phyloP scores from a whole-genome alignment of 2,797 vertebrate genomes.

The Borostomias antarcticus region DNA sequence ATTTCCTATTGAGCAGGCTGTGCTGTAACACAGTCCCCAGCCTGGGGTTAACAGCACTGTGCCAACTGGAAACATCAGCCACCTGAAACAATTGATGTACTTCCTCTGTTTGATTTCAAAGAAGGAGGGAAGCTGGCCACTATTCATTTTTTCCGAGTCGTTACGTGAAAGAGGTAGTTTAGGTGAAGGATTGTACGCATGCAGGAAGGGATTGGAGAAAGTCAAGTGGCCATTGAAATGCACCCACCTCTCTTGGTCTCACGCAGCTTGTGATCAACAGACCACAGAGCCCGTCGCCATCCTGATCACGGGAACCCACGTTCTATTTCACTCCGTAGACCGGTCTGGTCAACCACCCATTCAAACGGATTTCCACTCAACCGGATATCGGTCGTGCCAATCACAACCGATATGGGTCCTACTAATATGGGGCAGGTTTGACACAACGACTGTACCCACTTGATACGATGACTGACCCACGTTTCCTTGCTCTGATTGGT shows the following conservation, averaged over 20 bases:
- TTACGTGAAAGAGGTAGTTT: not conserved
- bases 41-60: not conserved
- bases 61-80: slow-evolving; percentile 27
- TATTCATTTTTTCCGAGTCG: slow-evolving; percentile 24
- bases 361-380: too few relatives aligned
- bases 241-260: slow-evolving; percentile 26
- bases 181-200: slow-evolving; percentile 4
- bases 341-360: too few relatives aligned
- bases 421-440: too few relatives aligned
- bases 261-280: slow-evolving; percentile 4
- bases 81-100: slow-evolving; percentile 47
- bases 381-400: too few relatives aligned
- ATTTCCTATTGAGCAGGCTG: not conserved
- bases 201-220: slow-evolving; percentile 29
- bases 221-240: slow-evolving; percentile 25
- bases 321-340: too few relatives aligned
- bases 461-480: too few relatives aligned
- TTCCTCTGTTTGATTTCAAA: slow-evolving; percentile 49
- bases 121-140: slow-evolving; percentile 15
- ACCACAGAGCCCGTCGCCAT: slow-evolving; percentile 22
- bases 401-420: too few relatives aligned
- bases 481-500: too few relatives aligned
- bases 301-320: too few relatives aligned
- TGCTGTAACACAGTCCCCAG: not conserved
- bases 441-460: too few relatives aligned